Base-by-base conservation (phyloP, 2,797 vertebrate species). In the Sebastes kiyomatsui region DNA sequence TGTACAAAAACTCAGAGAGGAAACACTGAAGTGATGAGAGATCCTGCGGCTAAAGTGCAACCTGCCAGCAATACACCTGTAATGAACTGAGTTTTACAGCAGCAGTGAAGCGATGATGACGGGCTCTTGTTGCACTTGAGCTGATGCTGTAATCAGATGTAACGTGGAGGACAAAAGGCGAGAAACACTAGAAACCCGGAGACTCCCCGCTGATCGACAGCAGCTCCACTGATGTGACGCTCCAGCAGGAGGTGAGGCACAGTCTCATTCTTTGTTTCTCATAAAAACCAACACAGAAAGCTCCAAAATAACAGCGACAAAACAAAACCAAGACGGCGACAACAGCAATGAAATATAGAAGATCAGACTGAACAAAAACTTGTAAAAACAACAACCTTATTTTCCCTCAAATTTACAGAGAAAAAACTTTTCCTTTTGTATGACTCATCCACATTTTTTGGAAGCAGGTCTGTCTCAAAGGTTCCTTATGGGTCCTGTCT, bases 71-170 rank as follows among this genome's bases (percentile, higher is more conserved):
- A 75, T 9, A 9, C 58, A 65, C 65, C 66, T 78, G 83, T 69
- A 49, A 67, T 32, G 23, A 79, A 30, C 23, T 3, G 22, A 25
- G 23, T 22, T 13, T 35, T 11, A 52, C 30, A 27, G 23, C 58
- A 1, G 74, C 49, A 12, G 59, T 27, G 68, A 73, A 49, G 56
- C 16, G 9, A 16, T 49, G 64, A 80, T 13, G 52, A 71, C 28
- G 27, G 20, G 65, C 78, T 74, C 64, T 33, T 3, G 60, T 62
- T 49, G 68, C 74, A 13, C 68, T 80, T 7, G 28, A 83, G 69
- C 71, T 38, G 32, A 20, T 72, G 80, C 77, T 77, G 77, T 87
- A 89, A 90, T 86, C 83, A 89, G 77, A 75, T 60, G 87, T 80
- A 81, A 89, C 18, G 67, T 33, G 7, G 70, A 69, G 23, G 65